Evolutionary conservation across 2,797 vertebrate species (phyloP).

Genomic region (Gephyroberyx darwinii): DNA sequence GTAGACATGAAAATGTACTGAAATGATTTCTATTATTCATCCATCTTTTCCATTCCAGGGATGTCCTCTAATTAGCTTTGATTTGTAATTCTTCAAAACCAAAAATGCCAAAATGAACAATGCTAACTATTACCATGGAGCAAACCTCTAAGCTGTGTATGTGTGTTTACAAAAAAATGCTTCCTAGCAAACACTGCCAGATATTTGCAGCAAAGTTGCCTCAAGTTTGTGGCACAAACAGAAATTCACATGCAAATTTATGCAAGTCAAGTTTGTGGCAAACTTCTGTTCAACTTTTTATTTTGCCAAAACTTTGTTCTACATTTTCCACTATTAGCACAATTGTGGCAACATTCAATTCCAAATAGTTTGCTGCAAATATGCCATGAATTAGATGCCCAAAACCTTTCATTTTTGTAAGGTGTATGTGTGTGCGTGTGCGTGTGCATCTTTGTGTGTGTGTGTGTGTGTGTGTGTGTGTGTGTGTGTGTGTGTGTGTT

Average conservation of each 20-base stretch:
- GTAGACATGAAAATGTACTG: conserved; percentile 26
- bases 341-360: neutral
- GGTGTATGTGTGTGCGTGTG: conserved; percentile 8
- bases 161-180: neutral
- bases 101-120: conserved; percentile 10
- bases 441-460: conserved; percentile 13
- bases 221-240: neutral
- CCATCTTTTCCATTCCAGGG: conserved; percentile 6
- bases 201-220: neutral
- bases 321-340: neutral
- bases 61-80: conserved; percentile 11
- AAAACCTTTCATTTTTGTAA: conserved; percentile 12
- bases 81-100: conserved; percentile 14
- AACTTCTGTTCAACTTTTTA: neutral
- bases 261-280: neutral
- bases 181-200: neutral
- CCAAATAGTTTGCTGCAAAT: neutral
- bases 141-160: conserved; percentile 1
- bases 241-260: neutral
- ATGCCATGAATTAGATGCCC: neutral
- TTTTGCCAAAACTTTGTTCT: conserved; percentile 9
- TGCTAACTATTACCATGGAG: neutral
- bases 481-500: neutral
- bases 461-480: conserved; percentile 18
- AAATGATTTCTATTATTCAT: conserved; percentile 35